Percentiles rank a stretch among this genome's conserved stretches.
Conservation (phyloP, 2,113 vertebrate species). For the Pogona vitticeps region DNA sequence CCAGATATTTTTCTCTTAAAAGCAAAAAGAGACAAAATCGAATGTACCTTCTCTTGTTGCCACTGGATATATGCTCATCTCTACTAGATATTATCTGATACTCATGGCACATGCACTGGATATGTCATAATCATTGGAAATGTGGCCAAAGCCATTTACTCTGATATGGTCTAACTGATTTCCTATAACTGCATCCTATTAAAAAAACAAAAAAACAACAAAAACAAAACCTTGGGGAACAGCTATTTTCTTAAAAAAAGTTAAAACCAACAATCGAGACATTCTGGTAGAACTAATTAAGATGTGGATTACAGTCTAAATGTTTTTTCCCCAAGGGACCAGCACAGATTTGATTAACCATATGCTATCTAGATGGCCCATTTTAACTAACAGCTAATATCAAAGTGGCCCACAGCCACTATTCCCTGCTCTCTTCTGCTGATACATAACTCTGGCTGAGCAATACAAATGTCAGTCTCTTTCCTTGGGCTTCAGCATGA, state of each 20-base stretch:
- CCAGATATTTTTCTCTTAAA: background rate
- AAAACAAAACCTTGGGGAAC: background rate
- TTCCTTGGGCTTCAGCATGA: background rate
- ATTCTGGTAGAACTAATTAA: background rate
- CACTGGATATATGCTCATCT: background rate
- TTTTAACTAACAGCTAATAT: background rate
- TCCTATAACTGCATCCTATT: background rate
- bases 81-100: background rate
- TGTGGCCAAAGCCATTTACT: background rate
- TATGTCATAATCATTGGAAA: background rate
- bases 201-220: background rate
- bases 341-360: background rate
- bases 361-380: background rate
- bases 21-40: background rate
- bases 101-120: background rate
- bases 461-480: background rate
- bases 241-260: background rate
- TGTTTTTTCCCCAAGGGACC: conserved; percentile 8
- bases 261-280: background rate
- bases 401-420: background rate
- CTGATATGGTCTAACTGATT: background rate
- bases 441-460: background rate
- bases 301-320: conserved; percentile 1
- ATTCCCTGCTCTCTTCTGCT: background rate
- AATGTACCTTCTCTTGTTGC: background rate